phyloP scores from a whole-genome alignment of 2,113 vertebrate species.

The Campylomormyrus tamandua region DNA sequence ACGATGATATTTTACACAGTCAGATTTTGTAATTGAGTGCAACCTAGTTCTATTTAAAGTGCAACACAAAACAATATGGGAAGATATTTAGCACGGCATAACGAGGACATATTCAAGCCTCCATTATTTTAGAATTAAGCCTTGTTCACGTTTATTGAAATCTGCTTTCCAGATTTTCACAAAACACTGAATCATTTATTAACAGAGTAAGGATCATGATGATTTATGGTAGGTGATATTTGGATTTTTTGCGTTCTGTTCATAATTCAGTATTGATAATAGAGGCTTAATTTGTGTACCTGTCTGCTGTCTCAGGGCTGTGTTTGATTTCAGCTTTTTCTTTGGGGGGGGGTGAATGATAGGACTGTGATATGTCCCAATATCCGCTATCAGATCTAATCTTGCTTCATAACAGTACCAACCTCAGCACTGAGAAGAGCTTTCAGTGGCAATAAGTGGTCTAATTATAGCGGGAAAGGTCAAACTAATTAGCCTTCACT shows the following conservation, averaged over 20 bases:
- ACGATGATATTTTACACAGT: background rate
- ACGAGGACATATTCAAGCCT: background rate
- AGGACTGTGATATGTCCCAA: constrained; percentile 18
- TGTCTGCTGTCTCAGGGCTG: background rate
- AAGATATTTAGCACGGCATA: background rate
- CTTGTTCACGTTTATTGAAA: background rate
- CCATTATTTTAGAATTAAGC: background rate
- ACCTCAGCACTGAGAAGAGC: constrained; percentile 35
- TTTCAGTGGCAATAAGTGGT: constrained; percentile 34
- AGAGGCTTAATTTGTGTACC: background rate
- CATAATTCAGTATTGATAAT: background rate
- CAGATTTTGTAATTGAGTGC: background rate
- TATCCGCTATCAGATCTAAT: constrained; percentile 5
- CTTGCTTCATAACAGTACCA: constrained; percentile 50
- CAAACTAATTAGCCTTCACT: constrained; percentile 63
- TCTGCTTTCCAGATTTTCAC: background rate
- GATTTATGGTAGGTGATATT: background rate
- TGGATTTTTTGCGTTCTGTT: background rate
- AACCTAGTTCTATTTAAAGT: background rate
- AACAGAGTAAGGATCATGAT: background rate
- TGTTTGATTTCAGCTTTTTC: background rate
- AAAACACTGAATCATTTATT: background rate
- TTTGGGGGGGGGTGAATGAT: background rate
- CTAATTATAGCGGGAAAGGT: constrained; percentile 65
- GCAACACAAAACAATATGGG: background rate